Percentiles rank a stretch among this genome's conserved stretches.
phyloP scores from a whole-genome alignment of 2,888 invertebrate genomes.

The Cosmia trapezina region DNA sequence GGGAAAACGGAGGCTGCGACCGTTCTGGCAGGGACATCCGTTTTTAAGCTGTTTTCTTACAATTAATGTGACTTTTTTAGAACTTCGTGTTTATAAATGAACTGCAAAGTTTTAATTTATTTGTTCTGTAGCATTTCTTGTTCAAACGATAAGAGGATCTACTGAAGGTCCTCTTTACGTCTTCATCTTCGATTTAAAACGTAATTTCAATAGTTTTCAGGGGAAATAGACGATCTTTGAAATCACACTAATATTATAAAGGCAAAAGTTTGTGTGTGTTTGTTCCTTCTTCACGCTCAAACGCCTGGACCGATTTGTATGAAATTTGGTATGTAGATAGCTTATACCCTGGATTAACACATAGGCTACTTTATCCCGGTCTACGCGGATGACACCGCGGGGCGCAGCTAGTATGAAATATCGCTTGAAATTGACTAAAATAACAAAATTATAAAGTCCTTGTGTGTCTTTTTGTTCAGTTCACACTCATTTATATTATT shows the following conservation, averaged over 20 bases:
- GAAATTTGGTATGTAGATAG: too few species aligned
- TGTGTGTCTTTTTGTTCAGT: slow-evolving; percentile 14
- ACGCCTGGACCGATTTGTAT: too few species aligned
- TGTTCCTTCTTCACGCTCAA: too few species aligned
- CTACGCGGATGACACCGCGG: too few species aligned
- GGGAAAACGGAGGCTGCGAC: slow-evolving; percentile 17
- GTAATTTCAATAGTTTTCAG: neutral
- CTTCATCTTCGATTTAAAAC: neutral
- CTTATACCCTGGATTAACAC: too few species aligned
- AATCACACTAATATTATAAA: too few species aligned
- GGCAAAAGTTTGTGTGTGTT: too few species aligned
- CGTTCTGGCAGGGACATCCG: slow-evolving; percentile 26
- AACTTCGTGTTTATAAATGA: slow-evolving; percentile 21
- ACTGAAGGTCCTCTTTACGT: neutral
- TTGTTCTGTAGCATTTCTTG: slow-evolving; percentile 19
- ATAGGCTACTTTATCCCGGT: too few species aligned
- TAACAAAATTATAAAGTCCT: slow-evolving; percentile 24
- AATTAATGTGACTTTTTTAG: slow-evolving; percentile 33
- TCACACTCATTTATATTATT: slow-evolving; percentile 17
- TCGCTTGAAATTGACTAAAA: neutral
- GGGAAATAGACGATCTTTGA: neutral
- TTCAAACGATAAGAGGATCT: neutral
- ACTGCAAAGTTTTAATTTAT: slow-evolving; percentile 28
- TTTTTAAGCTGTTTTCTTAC: slow-evolving; percentile 37
- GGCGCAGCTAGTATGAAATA: neutral